Evolutionary conservation across 1,140 invertebrate species (phyloP), one percentile per base, ranked within the genome.

Genomic region (Parapsyche elsis): DNA sequence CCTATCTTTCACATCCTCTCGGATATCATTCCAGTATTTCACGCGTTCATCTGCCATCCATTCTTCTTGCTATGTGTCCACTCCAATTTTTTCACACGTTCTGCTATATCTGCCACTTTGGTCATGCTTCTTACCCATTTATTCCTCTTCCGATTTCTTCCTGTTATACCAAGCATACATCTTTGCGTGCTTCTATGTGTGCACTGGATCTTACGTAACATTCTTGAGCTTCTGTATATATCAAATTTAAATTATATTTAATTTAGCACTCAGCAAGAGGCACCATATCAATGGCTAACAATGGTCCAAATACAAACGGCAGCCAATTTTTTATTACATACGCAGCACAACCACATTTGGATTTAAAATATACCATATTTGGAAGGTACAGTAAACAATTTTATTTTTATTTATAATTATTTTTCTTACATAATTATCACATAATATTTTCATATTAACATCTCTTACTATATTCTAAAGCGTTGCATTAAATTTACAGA

Each of bases 281-380:
- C 1, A 94, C 96, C 64, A 88, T 99, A 0, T 99, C 97, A 12
- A 99, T 99, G 97, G 98, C 98, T n/a, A 99, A 98, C 86, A 99
- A 96, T 90, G 98, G 98, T 19, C 96, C 97, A 12, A 98, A 99
- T 86, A 96, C 96, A n/a, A 99, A 99, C 91, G 95, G 93, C n/a
- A 98, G 96, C 85, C 98, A 99, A 87, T 99, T 99, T 89, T 99
- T 99, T 85, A 95, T 99, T 81, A 95, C 96, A 0, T 99, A 99
- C 88, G 93, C 91, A 5, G 93, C 97, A 80, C 97, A 99, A 84
- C 94, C 96, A n/a, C 96, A 98, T 90, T 90, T 99, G 53, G 98
- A 99, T 88, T 89, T 98, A 79, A 99, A 99, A 87, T 99, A 99
- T 86, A 99, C 98, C 10, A 87, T 99, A 26, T 98, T 99, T 92